These are phyloP conservation scores for Epinotia demarniana DNA, from an alignment of 2,888 invertebrate genomes.

Conservation along the genomic window DNA sequence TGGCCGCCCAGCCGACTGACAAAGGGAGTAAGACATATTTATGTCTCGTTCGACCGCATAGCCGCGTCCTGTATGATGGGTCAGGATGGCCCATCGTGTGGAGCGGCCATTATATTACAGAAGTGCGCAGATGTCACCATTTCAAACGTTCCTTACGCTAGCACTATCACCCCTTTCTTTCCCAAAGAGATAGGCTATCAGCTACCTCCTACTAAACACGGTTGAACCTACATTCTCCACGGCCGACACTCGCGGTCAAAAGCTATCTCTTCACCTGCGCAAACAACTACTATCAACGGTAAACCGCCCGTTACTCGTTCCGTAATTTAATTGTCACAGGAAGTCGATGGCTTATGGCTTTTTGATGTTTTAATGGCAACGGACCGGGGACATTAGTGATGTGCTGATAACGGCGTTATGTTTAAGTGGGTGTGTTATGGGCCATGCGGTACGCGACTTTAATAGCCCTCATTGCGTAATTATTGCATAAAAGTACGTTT, in stretches of 20 bases:
- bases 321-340: conserved; percentile 34
- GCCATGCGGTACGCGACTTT: too few relatives aligned
- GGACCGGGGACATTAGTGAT: conserved; percentile 1
- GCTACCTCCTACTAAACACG: neutral
- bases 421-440: neutral
- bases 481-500: neutral
- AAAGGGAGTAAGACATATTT: too few relatives aligned
- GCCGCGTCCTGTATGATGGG: too few relatives aligned
- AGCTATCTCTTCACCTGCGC: conserved; percentile 22
- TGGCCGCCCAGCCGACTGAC: too few relatives aligned
- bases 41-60: too few relatives aligned
- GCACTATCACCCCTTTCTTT: neutral
- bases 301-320: conserved; percentile 32
- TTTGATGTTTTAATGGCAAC: conserved; percentile 25
- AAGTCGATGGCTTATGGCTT: conserved; percentile 30
- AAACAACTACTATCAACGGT: conserved; percentile 33
- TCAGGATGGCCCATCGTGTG: too few relatives aligned
- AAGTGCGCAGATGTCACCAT: too few relatives aligned
- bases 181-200: neutral
- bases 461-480: neutral
- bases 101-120: too few relatives aligned
- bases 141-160: too few relatives aligned
- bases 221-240: neutral
- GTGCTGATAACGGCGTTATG: conserved; percentile 6
- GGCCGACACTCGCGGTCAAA: neutral